These are phyloP conservation scores for Chaetodon auriga DNA, from an alignment of 2,113 vertebrate genomes.

Conservation along the genomic window DNA sequence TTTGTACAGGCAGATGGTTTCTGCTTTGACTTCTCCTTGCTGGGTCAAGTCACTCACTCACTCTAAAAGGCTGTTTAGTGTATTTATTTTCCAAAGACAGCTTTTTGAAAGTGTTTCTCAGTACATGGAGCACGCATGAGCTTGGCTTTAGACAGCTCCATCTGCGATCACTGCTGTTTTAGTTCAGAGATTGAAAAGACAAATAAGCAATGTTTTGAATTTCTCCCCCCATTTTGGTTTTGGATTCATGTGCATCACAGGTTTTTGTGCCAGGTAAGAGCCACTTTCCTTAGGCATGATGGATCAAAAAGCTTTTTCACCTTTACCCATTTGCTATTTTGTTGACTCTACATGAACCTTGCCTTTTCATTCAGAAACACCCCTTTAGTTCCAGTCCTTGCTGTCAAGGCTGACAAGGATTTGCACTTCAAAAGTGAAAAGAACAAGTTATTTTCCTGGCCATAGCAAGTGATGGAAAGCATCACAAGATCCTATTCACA, in stretches of 20 bases:
- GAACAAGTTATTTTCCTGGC: neutral
- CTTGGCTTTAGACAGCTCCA: conserved; percentile 44
- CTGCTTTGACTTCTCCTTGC: conserved; percentile 22
- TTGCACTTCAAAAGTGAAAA: conserved; percentile 9
- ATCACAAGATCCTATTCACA: neutral
- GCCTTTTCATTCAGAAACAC: neutral
- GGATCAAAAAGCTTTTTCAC: conserved; percentile 22
- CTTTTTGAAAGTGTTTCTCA: conserved; percentile 43
- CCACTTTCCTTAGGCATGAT: neutral
- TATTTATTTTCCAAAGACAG: conserved; percentile 50
- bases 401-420: conserved; percentile 5
- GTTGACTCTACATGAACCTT: neutral
- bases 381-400: neutral
- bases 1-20: neutral
- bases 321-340: conserved; percentile 1
- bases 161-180: conserved; percentile 42
- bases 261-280: conserved; percentile 13
- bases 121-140: conserved; percentile 18
- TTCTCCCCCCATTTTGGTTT: conserved; percentile 12
- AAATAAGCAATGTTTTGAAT: conserved; percentile 10
- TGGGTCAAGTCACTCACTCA: conserved; percentile 27
- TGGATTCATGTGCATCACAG: conserved; percentile 4
- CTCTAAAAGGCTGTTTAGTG: conserved; percentile 30
- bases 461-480: neutral
- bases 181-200: conserved; percentile 21